Evolutionary conservation across 2,888 invertebrate species (phyloP).

Genomic region (Augochlorella aurata): DNA sequence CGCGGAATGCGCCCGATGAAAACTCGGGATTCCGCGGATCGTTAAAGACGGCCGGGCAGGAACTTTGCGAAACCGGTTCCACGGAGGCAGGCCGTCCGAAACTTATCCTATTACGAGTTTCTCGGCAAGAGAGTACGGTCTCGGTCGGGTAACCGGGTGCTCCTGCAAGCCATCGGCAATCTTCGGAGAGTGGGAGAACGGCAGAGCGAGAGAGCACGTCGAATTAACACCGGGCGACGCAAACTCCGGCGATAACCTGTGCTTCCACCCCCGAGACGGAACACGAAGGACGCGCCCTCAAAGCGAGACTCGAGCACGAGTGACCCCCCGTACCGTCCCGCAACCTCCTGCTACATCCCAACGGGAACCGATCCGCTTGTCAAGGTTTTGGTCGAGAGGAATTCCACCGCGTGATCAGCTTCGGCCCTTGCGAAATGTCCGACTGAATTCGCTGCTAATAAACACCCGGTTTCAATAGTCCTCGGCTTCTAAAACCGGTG

Average conservation of each 20-base stretch:
- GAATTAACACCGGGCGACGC: constrained; percentile 50
- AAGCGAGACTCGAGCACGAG: constrained; percentile 21
- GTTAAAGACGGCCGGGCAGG: constrained; percentile 62
- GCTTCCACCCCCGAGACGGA: constrained; percentile 12
- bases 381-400: constrained; percentile 4
- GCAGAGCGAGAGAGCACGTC: constrained; percentile 24
- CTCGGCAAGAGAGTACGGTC: constrained; percentile 28
- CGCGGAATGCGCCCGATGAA: constrained; percentile 40
- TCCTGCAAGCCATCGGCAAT: constrained; percentile 41
- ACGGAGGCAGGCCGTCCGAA: constrained; percentile 65
- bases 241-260: constrained; percentile 30
- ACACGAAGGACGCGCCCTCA: constrained; percentile 14
- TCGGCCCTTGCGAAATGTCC: background rate
- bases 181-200: constrained; percentile 21
- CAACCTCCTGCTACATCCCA: background rate
- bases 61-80: constrained; percentile 70
- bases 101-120: constrained; percentile 77
- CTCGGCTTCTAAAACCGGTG: background rate
- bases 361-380: constrained; percentile 14
- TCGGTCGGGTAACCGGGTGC: constrained; percentile 25
- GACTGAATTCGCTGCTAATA: background rate
- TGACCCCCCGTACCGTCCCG: constrained; percentile 1
- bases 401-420: background rate
- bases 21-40: constrained; percentile 61
- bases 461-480: background rate